Base-by-base conservation (phyloP, 2,113 vertebrate genomes). In the Tyto alba region DNA sequence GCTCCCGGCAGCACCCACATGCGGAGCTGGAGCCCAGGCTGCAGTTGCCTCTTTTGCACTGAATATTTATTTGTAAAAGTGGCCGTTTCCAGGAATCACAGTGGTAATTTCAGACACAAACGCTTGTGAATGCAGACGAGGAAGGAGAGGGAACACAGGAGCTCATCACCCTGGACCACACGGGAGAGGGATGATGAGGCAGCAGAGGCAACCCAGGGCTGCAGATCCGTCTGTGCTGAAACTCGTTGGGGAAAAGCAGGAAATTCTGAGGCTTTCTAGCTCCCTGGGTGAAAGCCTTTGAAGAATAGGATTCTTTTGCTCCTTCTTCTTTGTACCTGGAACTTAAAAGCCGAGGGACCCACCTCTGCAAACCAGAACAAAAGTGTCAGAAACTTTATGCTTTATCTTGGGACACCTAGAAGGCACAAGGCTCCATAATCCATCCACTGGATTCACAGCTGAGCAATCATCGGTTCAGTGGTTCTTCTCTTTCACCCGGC, bases 121-220 rank as follows among this genome's bases (percentile, higher is more conserved):
- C 0, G 25, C 34, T 8, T 56, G 73, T 7, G 72, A 52, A 7
- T 2, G 2, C 29, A 36, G 43, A n/a, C 0, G 4, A 34, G 52
- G 57, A 66, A 50, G 56, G 47, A 40, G 55, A 36, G 47, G 67
- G 34, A 74, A 29, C 0, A 4, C 18, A 10, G 59, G 79, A 50
- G 47, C 32, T 19, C 0, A 0, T 43, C 67, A 56, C 19, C 57
- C 53, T 2, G 1, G 53, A 32, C 2, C 18, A 0, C 0, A 2
- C 2, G 0, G 47, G 26, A 41, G 45, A 29, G 21, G 66, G 62
- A 67, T 2, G 17, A 45, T 6, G 40, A 38, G 38, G 50, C 25
- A 25, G 25, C 53, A 21, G 72, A 59, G 36, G 21, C 1, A 0
- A n/a, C n/a, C n/a, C 23, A 3, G 18, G 43, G 32, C 32, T 62